These are phyloP conservation scores for Agriopis aurantiaria DNA, from an alignment of 2,888 invertebrate species.

Conservation along the genomic window DNA sequence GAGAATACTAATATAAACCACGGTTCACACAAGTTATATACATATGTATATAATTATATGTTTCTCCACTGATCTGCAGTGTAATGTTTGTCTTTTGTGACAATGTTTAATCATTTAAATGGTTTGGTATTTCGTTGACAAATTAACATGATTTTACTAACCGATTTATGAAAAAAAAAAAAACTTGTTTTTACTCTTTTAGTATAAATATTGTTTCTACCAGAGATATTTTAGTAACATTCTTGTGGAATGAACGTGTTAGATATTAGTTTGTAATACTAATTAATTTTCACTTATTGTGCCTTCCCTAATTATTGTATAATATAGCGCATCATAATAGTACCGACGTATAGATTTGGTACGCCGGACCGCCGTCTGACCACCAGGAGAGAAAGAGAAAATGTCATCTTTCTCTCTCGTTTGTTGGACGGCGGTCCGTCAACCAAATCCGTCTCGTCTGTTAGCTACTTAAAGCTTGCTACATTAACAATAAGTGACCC, in stretches of 20 bases:
- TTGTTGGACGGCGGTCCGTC: too few relatives aligned
- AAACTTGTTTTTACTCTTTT: neutral
- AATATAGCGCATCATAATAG: neutral
- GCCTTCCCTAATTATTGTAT: conserved; percentile 30
- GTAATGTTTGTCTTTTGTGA: neutral
- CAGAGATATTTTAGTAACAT: neutral
- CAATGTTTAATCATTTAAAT: neutral
- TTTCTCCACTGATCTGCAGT: neutral
- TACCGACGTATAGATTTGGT: too few relatives aligned
- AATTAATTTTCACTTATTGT: conserved; percentile 12
- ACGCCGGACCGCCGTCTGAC: too few relatives aligned
- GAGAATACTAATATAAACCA: conserved; percentile 24
- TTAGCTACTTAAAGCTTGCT: neutral
- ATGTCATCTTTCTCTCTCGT: too few relatives aligned
- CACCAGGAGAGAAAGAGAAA: too few relatives aligned
- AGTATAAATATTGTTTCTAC: neutral
- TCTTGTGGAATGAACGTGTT: neutral
- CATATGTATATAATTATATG: neutral
- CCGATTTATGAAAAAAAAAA: neutral
- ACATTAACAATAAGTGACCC: neutral
- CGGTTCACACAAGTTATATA: conserved; percentile 6
- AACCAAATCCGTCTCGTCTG: too few relatives aligned
- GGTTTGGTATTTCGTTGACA: neutral
- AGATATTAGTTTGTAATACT: neutral
- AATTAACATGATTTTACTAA: neutral